Percentiles rank a stretch among this genome's conserved stretches.
phyloP scores from a whole-genome alignment of 2,888 invertebrate genomes.

The Synanthedon myopaeformis region DNA sequence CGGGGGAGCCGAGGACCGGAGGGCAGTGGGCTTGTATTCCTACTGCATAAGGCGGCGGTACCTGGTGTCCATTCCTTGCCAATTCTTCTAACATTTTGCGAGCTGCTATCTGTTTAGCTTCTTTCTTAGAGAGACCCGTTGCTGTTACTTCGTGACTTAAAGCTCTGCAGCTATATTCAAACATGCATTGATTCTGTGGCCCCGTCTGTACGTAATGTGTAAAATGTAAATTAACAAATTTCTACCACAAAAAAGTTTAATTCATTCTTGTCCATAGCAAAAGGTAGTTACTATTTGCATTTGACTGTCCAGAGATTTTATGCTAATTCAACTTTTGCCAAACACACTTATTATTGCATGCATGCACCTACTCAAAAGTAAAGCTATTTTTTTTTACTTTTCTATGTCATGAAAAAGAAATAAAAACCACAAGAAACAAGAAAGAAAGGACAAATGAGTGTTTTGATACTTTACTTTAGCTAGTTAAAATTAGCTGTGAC shows the following conservation, averaged over 20 bases:
- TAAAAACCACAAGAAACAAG: too few relatives aligned
- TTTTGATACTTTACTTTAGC: too few relatives aligned
- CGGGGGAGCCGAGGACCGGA: neutral
- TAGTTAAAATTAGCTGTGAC: too few relatives aligned
- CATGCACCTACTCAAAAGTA: conserved; percentile 6
- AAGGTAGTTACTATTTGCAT: too few relatives aligned
- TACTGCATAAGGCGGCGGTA: conserved; percentile 26
- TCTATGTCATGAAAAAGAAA: conserved; percentile 8
- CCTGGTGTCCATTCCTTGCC: conserved; percentile 30
- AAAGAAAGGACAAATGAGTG: too few relatives aligned
- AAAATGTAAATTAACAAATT: too few relatives aligned
- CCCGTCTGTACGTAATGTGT: conserved; percentile 26
- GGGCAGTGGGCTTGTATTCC: neutral
- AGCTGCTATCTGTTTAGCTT: conserved; percentile 73
- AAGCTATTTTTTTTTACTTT: neutral
- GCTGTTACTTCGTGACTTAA: conserved; percentile 35
- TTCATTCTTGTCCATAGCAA: too few relatives aligned
- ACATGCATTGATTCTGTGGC: conserved; percentile 42
- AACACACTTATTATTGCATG: too few relatives aligned
- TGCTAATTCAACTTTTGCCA: too few relatives aligned
- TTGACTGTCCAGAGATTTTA: too few relatives aligned
- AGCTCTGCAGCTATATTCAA: conserved; percentile 58
- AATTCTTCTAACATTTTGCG: conserved; percentile 51
- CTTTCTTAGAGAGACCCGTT: conserved; percentile 64
- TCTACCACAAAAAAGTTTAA: too few relatives aligned